Evolutionary conservation across 2,797 vertebrate species (phyloP), one percentile per base, ranked within the genome.

Genomic region (Sebastes variabilis): DNA sequence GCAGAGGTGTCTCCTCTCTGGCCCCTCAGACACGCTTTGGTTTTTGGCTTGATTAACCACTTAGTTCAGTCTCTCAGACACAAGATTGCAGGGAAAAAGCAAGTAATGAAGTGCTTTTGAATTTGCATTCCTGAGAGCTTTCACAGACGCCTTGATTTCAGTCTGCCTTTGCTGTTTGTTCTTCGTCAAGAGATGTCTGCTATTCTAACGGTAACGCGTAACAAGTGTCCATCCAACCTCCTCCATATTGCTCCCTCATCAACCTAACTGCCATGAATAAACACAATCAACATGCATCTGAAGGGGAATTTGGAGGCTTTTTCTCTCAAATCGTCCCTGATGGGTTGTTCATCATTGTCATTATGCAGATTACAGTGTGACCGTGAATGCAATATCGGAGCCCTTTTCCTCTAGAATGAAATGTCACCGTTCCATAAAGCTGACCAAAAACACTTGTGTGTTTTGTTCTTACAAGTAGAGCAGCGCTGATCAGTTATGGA

Each of bases 91-190:
- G 88, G 79, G 88, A 93, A 87, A 95, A 93, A 89, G 91, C 81
- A 84, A 91, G 86, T 95, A 95, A 95, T 95, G 93, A 95, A 96
- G 95, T 93, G 94, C 94, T 94, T 93, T 95, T 86, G 80, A 93
- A 94, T 94, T 91, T 92, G 88, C 92, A 93, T 95, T 66, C 79
- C 79, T 72, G 84, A 95, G 92, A 91, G 91, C 88, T 68, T 85
- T 72, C 61, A 61, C 91, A 77, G 93, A 83, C 83, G 92, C 90
- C 91, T 93, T 93, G 94, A 95, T 94, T 95, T 94, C 90, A 79
- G 82, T 79, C 90, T 75, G 90, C 80, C 88, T 75, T 72, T 36
- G 79, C 87, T 93, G 93, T 94, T 93, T 94, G 92, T 94, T 91
- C 93, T 79, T 72, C 5, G 87, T 86, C 78, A 52, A 92, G 86